These are phyloP conservation scores for Philotrypesis tridentata DNA, from an alignment of 1,140 invertebrate genomes.

Conservation along the genomic window DNA sequence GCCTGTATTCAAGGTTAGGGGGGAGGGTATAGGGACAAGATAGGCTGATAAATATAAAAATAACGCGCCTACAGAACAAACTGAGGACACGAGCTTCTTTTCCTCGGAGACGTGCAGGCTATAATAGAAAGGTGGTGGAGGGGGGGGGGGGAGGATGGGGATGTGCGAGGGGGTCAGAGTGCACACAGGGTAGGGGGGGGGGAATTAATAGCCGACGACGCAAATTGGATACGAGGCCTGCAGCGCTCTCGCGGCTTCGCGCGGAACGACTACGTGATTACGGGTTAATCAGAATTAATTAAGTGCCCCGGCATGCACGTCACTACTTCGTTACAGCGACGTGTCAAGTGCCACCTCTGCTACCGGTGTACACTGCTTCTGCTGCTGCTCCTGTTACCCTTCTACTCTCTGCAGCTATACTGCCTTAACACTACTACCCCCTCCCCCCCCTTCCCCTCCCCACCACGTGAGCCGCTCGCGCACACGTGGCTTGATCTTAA, in stretches of 20 bases:
- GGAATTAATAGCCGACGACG: slow-evolving; percentile 70
- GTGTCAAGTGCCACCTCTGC: slow-evolving; percentile 67
- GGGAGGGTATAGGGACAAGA: not conserved
- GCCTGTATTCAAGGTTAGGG: too few species aligned
- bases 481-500: slow-evolving; percentile 60
- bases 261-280: slow-evolving; percentile 72
- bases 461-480: not conserved
- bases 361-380: slow-evolving; percentile 58
- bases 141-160: too few species aligned
- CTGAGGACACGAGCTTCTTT: not conserved
- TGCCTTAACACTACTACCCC: not conserved
- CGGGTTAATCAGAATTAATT: slow-evolving; percentile 74
- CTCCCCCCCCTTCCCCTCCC: slow-evolving; percentile 29
- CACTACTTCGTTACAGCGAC: slow-evolving; percentile 73
- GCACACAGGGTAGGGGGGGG: slow-evolving; percentile 45
- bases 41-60: not conserved
- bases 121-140: too few species aligned
- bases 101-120: too few species aligned
- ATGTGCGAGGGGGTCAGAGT: not conserved
- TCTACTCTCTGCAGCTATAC: not conserved
- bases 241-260: slow-evolving; percentile 7
- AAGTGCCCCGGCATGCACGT: slow-evolving; percentile 71
- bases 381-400: slow-evolving; percentile 34
- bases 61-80: too few species aligned
- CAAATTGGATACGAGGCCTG: slow-evolving; percentile 68